These are phyloP conservation scores for Spheniscus humboldti DNA, from an alignment of 2,797 vertebrate species.

Conservation along the genomic window DNA sequence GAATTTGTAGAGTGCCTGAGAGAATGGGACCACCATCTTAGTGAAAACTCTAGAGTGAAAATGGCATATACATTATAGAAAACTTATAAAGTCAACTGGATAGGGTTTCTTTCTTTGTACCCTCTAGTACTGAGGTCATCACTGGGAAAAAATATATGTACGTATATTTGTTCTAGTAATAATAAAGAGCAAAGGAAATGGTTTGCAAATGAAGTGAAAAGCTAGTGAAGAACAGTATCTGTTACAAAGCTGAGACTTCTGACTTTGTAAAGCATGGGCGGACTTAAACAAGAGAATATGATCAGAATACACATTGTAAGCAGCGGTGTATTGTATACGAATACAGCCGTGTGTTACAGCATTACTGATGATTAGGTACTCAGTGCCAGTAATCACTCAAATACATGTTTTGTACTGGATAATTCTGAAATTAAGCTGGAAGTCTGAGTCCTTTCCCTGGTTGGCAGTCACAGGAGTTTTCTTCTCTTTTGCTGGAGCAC, in stretches of 20 bases:
- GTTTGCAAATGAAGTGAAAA: neutral
- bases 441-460: neutral
- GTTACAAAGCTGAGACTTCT: neutral
- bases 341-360: neutral
- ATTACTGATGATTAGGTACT: neutral
- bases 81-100: neutral
- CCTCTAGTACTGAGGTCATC: neutral
- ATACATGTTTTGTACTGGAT: neutral
- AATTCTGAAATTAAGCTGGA: neutral
- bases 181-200: neutral
- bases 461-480: neutral
- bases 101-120: neutral
- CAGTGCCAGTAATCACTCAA: neutral
- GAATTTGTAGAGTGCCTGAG: neutral
- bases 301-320: neutral
- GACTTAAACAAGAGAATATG: neutral
- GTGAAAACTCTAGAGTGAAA: neutral
- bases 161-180: neutral
- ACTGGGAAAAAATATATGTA: neutral
- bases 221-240: neutral
- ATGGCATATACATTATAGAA: neutral
- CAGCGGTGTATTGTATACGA: rapidly evolving
- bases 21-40: neutral
- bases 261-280: neutral
- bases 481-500: neutral